Evolutionary conservation across 2,888 invertebrate genomes (phyloP), one percentile per base, ranked within the genome.

Genomic region (Drosophila monieri): DNA sequence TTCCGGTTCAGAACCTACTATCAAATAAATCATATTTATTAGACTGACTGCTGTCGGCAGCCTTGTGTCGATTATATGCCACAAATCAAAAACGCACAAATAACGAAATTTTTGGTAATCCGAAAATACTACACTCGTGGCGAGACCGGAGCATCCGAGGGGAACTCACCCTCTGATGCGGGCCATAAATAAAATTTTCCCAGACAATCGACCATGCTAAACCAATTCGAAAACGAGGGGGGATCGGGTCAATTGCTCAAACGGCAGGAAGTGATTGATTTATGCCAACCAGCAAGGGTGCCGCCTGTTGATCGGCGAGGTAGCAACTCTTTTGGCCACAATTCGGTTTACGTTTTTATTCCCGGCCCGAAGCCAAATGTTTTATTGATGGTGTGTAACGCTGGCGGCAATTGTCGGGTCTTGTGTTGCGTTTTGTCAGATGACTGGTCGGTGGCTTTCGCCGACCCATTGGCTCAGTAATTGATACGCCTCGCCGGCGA

Each of bases 371-470:
- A 79, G 72, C 74, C 43, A 59, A 73, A 73, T 74, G 68, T 67
- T 78, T 84, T 84, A 86, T 86, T 86, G 83, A 84, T 84, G 87
- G 86, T 86, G 86, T 84, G 80, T 70, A 76, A 76, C 53, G 66
- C 56, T 52, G 58, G 37, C 49, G 60, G 47, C 62, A 62, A 65
- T 65, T 70, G 71, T 27, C 56, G 37, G 44, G 18, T 41, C 25
- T 30, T n/a, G 32, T 15, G 25, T 43, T 67, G 69, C 64, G 70
- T 47, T 51, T 70, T 62, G 61, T 27, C 51, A 4, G 52, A 8
- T 15, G 62, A 15, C 27, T 18, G 23, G 37, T 18, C 30, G 37
- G 65, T 70, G 73, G 70, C 67, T 61, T 65, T 77, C 61, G 66
- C 55, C 61, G 81, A 58, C 73, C 77, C 79, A 81, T 81, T 81